These are phyloP conservation scores for Ichneumon xanthorius DNA, from an alignment of 2,888 invertebrate species.

Conservation along the genomic window DNA sequence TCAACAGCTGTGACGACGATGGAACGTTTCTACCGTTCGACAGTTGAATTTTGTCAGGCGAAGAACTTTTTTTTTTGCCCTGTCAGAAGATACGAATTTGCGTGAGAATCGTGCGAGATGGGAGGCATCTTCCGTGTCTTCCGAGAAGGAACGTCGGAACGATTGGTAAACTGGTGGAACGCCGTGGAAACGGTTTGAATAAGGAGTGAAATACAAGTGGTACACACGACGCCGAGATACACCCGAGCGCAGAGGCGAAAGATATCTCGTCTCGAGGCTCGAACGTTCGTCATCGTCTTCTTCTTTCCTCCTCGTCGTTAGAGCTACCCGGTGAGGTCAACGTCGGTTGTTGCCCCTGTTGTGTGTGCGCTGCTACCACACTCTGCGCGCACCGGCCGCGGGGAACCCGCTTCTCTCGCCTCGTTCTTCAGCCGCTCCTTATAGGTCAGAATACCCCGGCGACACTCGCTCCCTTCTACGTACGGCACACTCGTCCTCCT, in stretches of 20 bases:
- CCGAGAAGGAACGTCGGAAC: constrained; percentile 5
- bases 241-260: background rate
- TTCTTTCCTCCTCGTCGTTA: constrained; percentile 35
- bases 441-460: constrained; percentile 56
- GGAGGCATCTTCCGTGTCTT: background rate
- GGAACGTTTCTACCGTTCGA: too few relatives aligned
- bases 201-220: background rate
- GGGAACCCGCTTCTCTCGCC: constrained; percentile 59
- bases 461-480: constrained; percentile 23
- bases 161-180: constrained; percentile 4
- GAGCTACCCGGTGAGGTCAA: constrained; percentile 75
- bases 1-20: too few relatives aligned
- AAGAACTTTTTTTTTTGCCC: too few relatives aligned
- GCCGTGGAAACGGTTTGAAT: background rate
- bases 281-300: constrained; percentile 42
- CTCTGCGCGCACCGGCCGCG: constrained; percentile 54
- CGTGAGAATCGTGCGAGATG: background rate
- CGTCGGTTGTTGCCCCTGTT: constrained; percentile 79
- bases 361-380: constrained; percentile 53
- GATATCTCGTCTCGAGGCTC: constrained; percentile 35
- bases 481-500: constrained; percentile 1
- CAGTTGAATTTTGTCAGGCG: too few relatives aligned
- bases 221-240: constrained; percentile 14
- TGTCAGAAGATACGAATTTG: background rate
- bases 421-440: constrained; percentile 51